phyloP scores from a whole-genome alignment of 2,888 invertebrate genomes.

The Leptinotarsa tumamoca region DNA sequence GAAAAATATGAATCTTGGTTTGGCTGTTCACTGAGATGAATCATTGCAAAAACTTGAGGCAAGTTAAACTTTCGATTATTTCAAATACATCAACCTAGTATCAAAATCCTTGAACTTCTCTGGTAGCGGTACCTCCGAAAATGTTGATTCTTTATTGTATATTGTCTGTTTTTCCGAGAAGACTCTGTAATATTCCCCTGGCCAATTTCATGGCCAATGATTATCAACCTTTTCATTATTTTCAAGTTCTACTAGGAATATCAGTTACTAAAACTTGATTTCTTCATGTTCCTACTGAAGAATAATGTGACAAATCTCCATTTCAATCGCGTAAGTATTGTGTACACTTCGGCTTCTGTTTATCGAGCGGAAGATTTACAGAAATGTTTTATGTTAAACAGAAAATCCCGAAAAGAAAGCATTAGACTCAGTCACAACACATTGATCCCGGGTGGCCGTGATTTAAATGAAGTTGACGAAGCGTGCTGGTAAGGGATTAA shows the following conservation, averaged over 20 bases:
- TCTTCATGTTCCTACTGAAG: not conserved
- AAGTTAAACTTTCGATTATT: no score
- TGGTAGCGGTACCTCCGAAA: no score
- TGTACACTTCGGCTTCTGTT: slow-evolving; percentile 15
- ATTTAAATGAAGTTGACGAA: slow-evolving; percentile 57
- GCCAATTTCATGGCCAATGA: not conserved
- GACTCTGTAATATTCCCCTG: not conserved
- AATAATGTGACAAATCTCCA: slow-evolving; percentile 3
- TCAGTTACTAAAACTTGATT: not conserved
- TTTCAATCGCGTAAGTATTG: slow-evolving; percentile 6
- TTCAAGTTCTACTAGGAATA: not conserved
- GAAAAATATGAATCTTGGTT: no score
- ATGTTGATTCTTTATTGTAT: no score
- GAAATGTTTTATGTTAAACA: slow-evolving; percentile 12
- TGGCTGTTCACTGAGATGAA: no score
- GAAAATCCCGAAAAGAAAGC: slow-evolving; percentile 43
- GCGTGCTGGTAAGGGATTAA: slow-evolving; percentile 53
- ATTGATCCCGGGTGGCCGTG: slow-evolving; percentile 55
- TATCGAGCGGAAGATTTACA: slow-evolving; percentile 20
- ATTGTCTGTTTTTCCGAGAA: not conserved
- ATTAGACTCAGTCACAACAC: slow-evolving; percentile 44
- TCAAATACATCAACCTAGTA: no score
- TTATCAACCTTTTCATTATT: not conserved
- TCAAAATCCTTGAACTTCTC: no score
- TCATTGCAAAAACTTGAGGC: no score